Evolutionary conservation across 1,140 invertebrate species (phyloP), one percentile per base, ranked within the genome.

Genomic region (Drosophila serrata): DNA sequence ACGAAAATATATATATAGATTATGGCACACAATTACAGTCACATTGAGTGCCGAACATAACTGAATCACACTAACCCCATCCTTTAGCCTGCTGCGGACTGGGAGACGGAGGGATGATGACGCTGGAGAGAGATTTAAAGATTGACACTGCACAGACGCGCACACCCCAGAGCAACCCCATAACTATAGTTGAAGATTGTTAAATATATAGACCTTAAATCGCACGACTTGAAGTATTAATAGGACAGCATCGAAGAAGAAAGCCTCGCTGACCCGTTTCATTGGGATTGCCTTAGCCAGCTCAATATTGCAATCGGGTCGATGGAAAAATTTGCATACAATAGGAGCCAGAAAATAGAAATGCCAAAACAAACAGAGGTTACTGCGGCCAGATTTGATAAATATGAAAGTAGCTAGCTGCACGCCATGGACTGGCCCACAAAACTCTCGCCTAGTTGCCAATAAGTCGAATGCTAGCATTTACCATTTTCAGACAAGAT

Each of bases 391-490:
- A 59, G 59, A 81, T 65, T 78, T 56, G 55, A 82, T 82, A 79
- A 75, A 75, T 78, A 82, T 73, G 81, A 84, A 84, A 84, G 82
- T 81, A 56, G 39, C 42, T 48, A 56, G 42, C 42, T 55, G 67
- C 51, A 46, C 62, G 65, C 45, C 61, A 33, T 13, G 37, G 35
- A 27, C 13, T 75, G 46, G 37, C 57, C 46, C 40, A 57, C 67
- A 62, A 64, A 63, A 62, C 67, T 63, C 69, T 81, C 57, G 59
- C 45, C 59, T 65, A 63, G 74, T 45, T 68, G 82, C 63, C 82
- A 82, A 86, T 87, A 87, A 81, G 68, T 79, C 68, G 75, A 53
- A 67, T 70, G 46, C 74, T 63, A 45, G 64, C 48, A 61, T 87
- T 78, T 78, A 60, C 82, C 82, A 87, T 85, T 87, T 85, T 27